Base-by-base conservation (phyloP, 1,140 invertebrate genomes). In the Tenebrio molitor region DNA sequence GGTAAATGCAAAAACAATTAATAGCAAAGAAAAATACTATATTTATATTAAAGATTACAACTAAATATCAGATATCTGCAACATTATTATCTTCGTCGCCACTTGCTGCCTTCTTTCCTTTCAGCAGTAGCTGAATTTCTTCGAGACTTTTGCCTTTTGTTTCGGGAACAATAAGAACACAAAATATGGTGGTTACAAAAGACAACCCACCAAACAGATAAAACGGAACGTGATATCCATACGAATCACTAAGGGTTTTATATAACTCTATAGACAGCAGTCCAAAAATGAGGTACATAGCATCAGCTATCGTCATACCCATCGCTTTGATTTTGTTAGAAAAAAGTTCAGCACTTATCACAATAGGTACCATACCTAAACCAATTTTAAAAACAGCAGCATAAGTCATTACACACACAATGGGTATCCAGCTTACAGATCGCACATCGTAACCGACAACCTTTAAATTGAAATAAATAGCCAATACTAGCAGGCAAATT, bases 61-160 rank as follows among this genome's bases (percentile, higher is more conserved):
- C n/a, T n/a, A n/a, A n/a, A n/a, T n/a, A n/a, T n/a, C n/a, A n/a
- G n/a, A n/a, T n/a, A n/a, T n/a, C n/a, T n/a, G n/a, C n/a, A n/a
- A n/a, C n/a, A n/a, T n/a, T n/a, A n/a, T n/a, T n/a, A n/a, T n/a
- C n/a, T n/a, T n/a, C n/a, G n/a, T n/a, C n/a, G n/a, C n/a, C n/a
- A n/a, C n/a, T n/a, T n/a, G n/a, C n/a, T n/a, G n/a, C n/a, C n/a
- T n/a, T n/a, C n/a, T n/a, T n/a, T 29, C 77, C 78, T 62, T 81
- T 81, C 12, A 83, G 72, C n/a, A 82, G 76, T 15, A 79, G 73
- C 77, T 89, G 88, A 72, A 95, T 92, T 81, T 94, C 88, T 64
- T 94, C 91, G n/a, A 94, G 82, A 1, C 86, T 87, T 77, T 91
- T 92, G 0, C 92, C 92, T 82, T 93, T 93, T 0, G 93, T 95